Evolutionary conservation across 1,140 invertebrate genomes (phyloP), one percentile per base, ranked within the genome.

Genomic region (Drosophila mayri): DNA sequence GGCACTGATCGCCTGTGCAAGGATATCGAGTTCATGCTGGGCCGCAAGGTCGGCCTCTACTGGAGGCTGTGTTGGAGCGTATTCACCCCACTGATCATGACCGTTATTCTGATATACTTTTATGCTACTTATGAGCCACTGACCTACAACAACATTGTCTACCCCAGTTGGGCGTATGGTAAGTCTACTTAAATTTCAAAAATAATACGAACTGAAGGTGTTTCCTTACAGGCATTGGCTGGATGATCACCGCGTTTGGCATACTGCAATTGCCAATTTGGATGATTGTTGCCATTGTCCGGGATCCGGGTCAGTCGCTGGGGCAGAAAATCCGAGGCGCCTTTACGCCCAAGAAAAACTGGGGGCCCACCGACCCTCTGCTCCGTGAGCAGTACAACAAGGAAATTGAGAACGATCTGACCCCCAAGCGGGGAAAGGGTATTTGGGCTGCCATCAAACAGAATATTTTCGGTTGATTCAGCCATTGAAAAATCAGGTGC

Each of bases 21-120:
- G 41, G 95, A 95, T 72, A 92, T 95, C 18, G 95, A 95, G 77
- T 95, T 94, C 73, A 98, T 98, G 97, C 92, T 97, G 28, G 94
- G 95, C 4, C 94, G 94, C 65, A 94, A 94, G 73, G 95, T 97
- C 0, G 94, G 95, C 1, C 81, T 95, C 11, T 98, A 97, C 87
- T 98, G 97, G 97, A 95, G 96, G 82, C 68, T 96, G 8, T 97
- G 96, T 59, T 98, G 97, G 97, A 95, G 94, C n/a, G 83, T 97
- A 7, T 85, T 97, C 16, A 96, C 96, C 28, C 97, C 97, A 0
- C 57, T 96, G 9, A 93, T 96, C 38, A 93, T 98, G 28, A 93
- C 94, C 14, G 93, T 95, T 3, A 96, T 96, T 68, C 91, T 96
- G 28, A 82, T 95, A 30, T 96, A 96, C 79, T 94, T 94, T n/a